phyloP scores from a whole-genome alignment of 2,797 vertebrate species.

The Hyperoplus immaculatus region DNA sequence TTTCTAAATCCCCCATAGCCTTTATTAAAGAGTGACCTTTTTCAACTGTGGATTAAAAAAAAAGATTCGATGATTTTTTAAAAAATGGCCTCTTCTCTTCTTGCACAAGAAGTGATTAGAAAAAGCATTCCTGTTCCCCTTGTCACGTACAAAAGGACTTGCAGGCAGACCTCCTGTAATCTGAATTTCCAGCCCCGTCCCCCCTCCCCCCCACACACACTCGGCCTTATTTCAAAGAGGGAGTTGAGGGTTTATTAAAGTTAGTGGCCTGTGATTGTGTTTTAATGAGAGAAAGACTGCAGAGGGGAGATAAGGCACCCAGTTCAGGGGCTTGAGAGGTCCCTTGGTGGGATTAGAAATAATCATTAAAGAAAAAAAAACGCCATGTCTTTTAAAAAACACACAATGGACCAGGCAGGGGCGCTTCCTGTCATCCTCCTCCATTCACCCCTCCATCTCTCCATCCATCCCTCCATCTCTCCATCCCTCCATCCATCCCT shows the following conservation, averaged over 20 bases:
- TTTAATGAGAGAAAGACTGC: conserved; percentile 94
- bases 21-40: conserved; percentile 72
- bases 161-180: conserved; percentile 83
- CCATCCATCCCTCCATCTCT: conserved; percentile 57
- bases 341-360: conserved; percentile 87
- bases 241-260: conserved; percentile 92
- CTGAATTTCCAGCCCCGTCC: conserved; percentile 74
- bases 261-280: conserved; percentile 92
- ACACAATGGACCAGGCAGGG: conserved; percentile 76
- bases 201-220: conserved; percentile 1
- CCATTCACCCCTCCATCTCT: conserved; percentile 55
- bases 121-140: conserved; percentile 59
- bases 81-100: conserved; percentile 44
- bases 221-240: conserved; percentile 68
- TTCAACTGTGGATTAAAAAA: conserved; percentile 44
- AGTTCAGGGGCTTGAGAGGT: conserved; percentile 81
- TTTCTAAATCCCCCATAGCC: conserved; percentile 61
- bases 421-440: conserved; percentile 61
- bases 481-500: conserved; percentile 43
- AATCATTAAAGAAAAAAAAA: conserved; percentile 87
- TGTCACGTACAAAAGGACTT: conserved; percentile 69
- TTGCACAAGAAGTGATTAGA: conserved; percentile 64
- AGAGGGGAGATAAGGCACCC: conserved; percentile 87
- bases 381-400: conserved; percentile 83
- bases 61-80: conserved; percentile 50